These are phyloP conservation scores for Agrypnia vestita DNA, from an alignment of 1,140 invertebrate species.

Conservation along the genomic window DNA sequence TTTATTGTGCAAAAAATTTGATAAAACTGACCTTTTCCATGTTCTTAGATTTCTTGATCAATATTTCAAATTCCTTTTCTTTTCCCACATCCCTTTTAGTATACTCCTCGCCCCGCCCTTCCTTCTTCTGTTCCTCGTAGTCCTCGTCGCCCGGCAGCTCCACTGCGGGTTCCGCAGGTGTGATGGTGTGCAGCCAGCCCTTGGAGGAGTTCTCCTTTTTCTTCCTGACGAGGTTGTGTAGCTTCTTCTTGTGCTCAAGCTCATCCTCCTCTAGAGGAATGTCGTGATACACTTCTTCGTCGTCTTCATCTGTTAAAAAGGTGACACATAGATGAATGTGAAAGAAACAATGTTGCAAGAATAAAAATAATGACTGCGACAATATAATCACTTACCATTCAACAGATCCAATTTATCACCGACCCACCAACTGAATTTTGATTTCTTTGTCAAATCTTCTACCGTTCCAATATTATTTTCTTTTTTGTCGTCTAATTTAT, in stretches of 20 bases:
- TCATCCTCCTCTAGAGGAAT: conserved; percentile 69
- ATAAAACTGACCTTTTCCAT: conserved; percentile 64
- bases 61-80: conserved; percentile 65
- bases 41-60: conserved; percentile 68
- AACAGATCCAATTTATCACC: conserved; percentile 70
- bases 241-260: conserved; percentile 66
- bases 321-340: no score
- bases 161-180: conserved; percentile 30
- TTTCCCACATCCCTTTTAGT: conserved; percentile 56
- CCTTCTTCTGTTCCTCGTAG: conserved; percentile 20
- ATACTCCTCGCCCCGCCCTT: conserved; percentile 42
- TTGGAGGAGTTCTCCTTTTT: conserved; percentile 54
- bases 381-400: conserved; percentile 64
- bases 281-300: conserved; percentile 74
- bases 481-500: conserved; percentile 47
- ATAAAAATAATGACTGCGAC: not conserved
- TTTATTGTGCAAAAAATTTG: no score
- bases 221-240: conserved; percentile 51
- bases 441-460: conserved; percentile 25
- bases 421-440: conserved; percentile 58
- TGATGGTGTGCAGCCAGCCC: conserved; percentile 67
- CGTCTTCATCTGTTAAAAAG: conserved; percentile 68
- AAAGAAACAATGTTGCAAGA: not conserved
- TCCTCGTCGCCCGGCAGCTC: conserved; percentile 34
- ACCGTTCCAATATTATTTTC: conserved; percentile 58